These are phyloP conservation scores for Bagarius yarrelli DNA, from an alignment of 2,113 vertebrate species.

Conservation along the genomic window DNA sequence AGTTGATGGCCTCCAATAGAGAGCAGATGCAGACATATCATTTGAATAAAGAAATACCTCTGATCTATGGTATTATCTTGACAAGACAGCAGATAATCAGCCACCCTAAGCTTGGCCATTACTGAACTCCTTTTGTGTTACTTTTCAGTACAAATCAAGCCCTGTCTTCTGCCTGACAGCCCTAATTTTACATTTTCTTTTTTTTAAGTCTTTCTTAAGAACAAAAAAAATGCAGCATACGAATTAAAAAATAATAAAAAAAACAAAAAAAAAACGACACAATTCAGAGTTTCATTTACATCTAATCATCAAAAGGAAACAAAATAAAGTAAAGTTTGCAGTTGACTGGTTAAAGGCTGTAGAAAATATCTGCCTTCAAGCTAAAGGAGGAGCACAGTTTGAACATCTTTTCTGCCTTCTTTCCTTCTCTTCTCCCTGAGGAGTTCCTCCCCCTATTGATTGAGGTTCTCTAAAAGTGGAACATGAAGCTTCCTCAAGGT, in stretches of 20 bases:
- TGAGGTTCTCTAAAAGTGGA: constrained; percentile 18
- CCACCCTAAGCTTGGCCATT: constrained; percentile 48
- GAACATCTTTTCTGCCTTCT: neutral
- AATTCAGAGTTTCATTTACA: constrained; percentile 32
- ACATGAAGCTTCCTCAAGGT: constrained; percentile 25
- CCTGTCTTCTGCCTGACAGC: constrained; percentile 49
- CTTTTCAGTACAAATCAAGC: constrained; percentile 55
- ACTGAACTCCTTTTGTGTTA: constrained; percentile 54
- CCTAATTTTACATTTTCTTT: constrained; percentile 39
- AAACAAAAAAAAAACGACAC: neutral
- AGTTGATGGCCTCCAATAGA: constrained; percentile 55
- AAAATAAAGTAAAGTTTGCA: neutral
- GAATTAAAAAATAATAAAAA: constrained; percentile 26
- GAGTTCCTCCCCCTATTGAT: constrained; percentile 12
- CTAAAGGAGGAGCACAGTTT: neutral
- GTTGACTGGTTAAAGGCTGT: neutral
- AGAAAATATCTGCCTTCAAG: neutral
- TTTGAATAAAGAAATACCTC: constrained; percentile 57
- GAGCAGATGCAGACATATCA: constrained; percentile 52
- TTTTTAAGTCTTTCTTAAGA: constrained; percentile 29
- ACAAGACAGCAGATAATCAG: constrained; percentile 58
- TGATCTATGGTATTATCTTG: constrained; percentile 56
- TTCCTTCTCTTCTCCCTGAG: neutral
- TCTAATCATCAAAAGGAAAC: constrained; percentile 14
- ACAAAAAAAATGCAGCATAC: constrained; percentile 23